A percentile compares a stretch with the other conserved stretches of the same genome.
Conservation (phyloP, 2,797 vertebrate genomes). For the Anguilla marmorata region DNA sequence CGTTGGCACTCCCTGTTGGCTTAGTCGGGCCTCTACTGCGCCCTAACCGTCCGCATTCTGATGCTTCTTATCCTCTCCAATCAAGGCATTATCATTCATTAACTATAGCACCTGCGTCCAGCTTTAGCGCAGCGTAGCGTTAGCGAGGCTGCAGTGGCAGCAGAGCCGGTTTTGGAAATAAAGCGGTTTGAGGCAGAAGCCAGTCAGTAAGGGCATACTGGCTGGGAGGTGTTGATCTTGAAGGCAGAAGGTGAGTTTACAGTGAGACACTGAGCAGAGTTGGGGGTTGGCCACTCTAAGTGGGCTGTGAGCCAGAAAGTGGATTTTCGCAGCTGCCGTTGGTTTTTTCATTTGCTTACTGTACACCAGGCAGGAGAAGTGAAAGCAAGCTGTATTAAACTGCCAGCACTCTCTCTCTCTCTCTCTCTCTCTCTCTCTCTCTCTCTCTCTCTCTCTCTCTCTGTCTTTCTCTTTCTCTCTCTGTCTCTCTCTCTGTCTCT, state of each 20-base stretch:
- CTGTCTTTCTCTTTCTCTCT: background rate
- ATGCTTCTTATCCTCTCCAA: background rate
- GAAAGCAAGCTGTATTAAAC: background rate
- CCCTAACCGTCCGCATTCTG: background rate
- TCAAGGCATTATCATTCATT: background rate
- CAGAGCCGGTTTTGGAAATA: too few relatives aligned
- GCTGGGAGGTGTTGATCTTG: background rate
- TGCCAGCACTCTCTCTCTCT: conserved; percentile 8
- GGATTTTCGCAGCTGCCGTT: conserved; percentile 15
- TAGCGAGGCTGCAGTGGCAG: background rate
- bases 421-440: conserved; percentile 40
- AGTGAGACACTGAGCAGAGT: background rate
- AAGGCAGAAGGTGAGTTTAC: background rate
- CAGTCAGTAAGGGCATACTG: background rate
- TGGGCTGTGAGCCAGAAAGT: background rate
- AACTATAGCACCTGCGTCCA: background rate
- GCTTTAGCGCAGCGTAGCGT: background rate
- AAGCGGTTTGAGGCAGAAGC: background rate
- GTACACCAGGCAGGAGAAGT: background rate
- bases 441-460: background rate
- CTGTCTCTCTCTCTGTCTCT: background rate
- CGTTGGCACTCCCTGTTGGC: background rate
- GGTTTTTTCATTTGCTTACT: background rate
- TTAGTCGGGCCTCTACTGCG: background rate
- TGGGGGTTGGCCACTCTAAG: background rate